Percentiles rank a stretch among this genome's conserved stretches.
These are phyloP conservation scores for Ommatoiulus sabulosus DNA, from an alignment of 2,888 invertebrate genomes.

Conservation along the genomic window DNA sequence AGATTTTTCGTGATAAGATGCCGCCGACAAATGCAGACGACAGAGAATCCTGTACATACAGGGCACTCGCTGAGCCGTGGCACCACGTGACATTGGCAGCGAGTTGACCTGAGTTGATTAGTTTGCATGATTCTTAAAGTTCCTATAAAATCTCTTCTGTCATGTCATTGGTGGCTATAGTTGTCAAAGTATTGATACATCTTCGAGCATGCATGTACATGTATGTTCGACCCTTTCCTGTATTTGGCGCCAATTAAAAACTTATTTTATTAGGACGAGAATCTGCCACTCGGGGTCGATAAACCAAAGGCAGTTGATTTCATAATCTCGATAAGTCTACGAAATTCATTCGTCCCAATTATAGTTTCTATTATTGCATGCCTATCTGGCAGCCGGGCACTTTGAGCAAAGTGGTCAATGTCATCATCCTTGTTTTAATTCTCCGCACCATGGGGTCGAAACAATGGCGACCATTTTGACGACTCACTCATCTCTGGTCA, in stretches of 20 bases:
- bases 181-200: background rate
- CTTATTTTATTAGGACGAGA: background rate
- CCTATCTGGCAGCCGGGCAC: background rate
- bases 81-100: too few relatives aligned
- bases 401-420: constrained; percentile 15
- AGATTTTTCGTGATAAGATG: too few relatives aligned
- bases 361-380: constrained; percentile 6
- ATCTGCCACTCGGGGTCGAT: background rate
- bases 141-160: background rate
- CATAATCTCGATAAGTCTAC: constrained; percentile 39
- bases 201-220: background rate
- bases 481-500: constrained; percentile 45
- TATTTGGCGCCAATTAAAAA: background rate
- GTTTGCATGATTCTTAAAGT: too few relatives aligned
- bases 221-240: background rate
- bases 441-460: constrained; percentile 29
- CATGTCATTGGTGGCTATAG: background rate
- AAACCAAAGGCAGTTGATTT: background rate
- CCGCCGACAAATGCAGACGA: too few relatives aligned
- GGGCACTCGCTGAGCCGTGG: too few relatives aligned
- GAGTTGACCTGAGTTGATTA: too few relatives aligned
- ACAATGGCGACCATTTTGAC: constrained; percentile 43
- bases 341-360: constrained; percentile 47
- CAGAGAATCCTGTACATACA: too few relatives aligned
- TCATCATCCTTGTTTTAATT: constrained; percentile 39